These are phyloP conservation scores for Ceryle rudis DNA, from an alignment of 2,797 vertebrate genomes.

Conservation along the genomic window DNA sequence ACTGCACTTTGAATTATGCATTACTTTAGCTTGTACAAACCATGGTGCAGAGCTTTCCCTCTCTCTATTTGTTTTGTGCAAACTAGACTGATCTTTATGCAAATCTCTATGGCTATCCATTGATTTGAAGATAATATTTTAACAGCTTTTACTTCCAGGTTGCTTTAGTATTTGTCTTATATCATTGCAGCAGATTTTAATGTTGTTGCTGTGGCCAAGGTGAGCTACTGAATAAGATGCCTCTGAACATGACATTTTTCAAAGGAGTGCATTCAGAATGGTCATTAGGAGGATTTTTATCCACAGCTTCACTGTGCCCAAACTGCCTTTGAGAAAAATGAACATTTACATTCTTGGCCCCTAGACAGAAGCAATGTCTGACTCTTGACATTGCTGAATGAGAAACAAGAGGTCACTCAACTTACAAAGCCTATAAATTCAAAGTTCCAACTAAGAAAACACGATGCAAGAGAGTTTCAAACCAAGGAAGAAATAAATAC, in stretches of 20 bases:
- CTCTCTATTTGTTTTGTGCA: neutral
- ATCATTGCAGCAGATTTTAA: neutral
- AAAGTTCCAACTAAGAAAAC: slow-evolving; percentile 14
- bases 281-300: neutral
- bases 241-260: neutral
- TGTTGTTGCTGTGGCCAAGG: neutral
- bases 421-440: neutral
- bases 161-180: neutral
- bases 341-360: neutral
- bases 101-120: neutral
- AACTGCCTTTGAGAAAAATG: neutral
- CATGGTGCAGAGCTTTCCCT: neutral
- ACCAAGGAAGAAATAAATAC: neutral
- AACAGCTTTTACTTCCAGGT: neutral
- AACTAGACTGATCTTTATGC: neutral
- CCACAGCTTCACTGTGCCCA: neutral
- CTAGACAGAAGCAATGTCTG: neutral
- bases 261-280: neutral
- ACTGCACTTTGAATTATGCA: neutral
- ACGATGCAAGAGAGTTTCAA: neutral
- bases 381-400: neutral
- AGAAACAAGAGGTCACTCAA: neutral
- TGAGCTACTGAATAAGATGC: neutral
- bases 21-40: neutral
- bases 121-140: neutral